phyloP scores from a whole-genome alignment of 1,140 invertebrate genomes.

The Amyelois transitella region DNA sequence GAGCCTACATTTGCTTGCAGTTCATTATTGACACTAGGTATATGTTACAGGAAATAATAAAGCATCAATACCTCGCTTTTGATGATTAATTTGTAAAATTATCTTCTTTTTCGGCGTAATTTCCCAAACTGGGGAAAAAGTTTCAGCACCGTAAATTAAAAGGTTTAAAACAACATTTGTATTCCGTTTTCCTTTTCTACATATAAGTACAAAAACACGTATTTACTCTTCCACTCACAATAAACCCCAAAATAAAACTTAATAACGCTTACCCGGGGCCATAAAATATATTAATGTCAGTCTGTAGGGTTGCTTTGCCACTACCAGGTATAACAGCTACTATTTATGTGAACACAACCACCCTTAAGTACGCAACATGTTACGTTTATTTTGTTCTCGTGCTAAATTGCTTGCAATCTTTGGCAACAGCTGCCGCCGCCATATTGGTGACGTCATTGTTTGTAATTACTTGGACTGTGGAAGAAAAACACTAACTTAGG shows the following conservation, averaged over 20 bases:
- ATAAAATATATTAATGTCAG: constrained; percentile 33
- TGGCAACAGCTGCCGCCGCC: not conserved
- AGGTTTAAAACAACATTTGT: no score
- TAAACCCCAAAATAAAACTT: constrained; percentile 31
- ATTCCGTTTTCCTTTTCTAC: no score
- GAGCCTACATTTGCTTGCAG: not conserved
- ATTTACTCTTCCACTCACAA: constrained; percentile 12
- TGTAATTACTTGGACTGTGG: not conserved
- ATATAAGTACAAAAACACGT: not conserved
- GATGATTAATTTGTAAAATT: not conserved
- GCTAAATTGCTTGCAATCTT: constrained; percentile 1
- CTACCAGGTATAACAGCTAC: not conserved
- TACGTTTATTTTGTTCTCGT: constrained; percentile 2
- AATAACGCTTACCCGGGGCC: constrained; percentile 27
- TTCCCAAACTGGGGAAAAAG: no score
- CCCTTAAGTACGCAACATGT: constrained; percentile 1
- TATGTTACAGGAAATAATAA: constrained; percentile 7
- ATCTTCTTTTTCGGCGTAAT: no score
- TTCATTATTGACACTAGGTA: not conserved
- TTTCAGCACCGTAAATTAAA: no score
- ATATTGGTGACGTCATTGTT: not conserved
- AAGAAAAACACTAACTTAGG: not conserved
- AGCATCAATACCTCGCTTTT: constrained; percentile 2
- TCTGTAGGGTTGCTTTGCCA: constrained; percentile 10
- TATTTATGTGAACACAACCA: constrained; percentile 2